Conservation (phyloP, 2,113 vertebrate species). For the Peromyscus maniculatus region DNA sequence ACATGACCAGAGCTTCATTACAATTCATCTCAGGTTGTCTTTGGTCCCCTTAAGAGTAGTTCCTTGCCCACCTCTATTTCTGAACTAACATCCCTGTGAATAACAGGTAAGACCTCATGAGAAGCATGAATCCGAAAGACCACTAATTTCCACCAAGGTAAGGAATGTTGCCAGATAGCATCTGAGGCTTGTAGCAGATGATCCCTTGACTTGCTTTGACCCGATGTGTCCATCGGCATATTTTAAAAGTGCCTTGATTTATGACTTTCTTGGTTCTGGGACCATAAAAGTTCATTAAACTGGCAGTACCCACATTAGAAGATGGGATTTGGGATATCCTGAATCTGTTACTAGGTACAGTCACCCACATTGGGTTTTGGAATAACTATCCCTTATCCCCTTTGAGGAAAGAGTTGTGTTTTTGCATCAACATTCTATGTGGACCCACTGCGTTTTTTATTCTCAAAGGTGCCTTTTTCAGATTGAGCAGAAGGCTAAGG, state of each 20-base stretch:
- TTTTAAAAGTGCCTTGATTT: neutral
- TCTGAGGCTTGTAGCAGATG: neutral
- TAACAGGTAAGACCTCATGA: neutral
- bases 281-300: neutral
- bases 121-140: neutral
- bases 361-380: neutral
- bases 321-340: neutral
- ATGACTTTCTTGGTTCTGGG: neutral
- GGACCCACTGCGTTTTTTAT: neutral
- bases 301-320: neutral
- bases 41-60: neutral
- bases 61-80: neutral
- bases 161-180: neutral
- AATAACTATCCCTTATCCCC: neutral
- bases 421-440: neutral
- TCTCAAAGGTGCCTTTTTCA: neutral
- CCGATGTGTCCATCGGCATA: neutral
- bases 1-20: neutral
- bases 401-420: no score
- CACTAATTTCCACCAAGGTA: neutral
- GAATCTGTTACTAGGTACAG: neutral
- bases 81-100: neutral
- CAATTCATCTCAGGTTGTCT: neutral
- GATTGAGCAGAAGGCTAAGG: neutral
- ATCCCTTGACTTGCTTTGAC: neutral